Evolutionary conservation across 2,113 vertebrate genomes (phyloP).

Genomic region (Alethe diademata): DNA sequence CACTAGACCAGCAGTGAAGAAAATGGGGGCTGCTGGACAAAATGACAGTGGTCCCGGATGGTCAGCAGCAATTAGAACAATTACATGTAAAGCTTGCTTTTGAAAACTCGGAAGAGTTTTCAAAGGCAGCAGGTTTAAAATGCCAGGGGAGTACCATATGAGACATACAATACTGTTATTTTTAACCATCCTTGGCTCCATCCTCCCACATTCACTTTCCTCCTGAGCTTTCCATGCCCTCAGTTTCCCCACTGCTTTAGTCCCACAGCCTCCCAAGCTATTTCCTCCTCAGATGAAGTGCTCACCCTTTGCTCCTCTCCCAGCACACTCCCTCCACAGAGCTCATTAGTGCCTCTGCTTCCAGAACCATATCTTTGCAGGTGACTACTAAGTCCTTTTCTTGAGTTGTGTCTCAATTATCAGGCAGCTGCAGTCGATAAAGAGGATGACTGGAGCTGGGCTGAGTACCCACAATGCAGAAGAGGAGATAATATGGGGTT

Average conservation of each 20-base stretch:
- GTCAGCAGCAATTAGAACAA: background rate
- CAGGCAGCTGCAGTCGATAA: rapidly evolving
- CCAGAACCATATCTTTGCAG: background rate
- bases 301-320: background rate
- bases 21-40: background rate
- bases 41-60: background rate
- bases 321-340: background rate
- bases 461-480: background rate
- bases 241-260: background rate
- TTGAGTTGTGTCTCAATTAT: background rate
- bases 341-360: background rate
- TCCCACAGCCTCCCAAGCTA: background rate
- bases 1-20: background rate
- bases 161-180: background rate
- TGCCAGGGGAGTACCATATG: background rate
- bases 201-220: background rate
- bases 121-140: slow-evolving; percentile 11
- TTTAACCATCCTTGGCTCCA: background rate
- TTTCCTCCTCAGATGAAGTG: background rate
- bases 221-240: background rate
- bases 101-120: background rate
- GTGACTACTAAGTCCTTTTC: background rate
- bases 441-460: background rate
- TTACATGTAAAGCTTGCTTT: background rate
- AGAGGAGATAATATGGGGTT: background rate